Evolutionary conservation across 2,113 vertebrate species (phyloP), one percentile per base, ranked within the genome.

Genomic region (Proteles cristata): DNA sequence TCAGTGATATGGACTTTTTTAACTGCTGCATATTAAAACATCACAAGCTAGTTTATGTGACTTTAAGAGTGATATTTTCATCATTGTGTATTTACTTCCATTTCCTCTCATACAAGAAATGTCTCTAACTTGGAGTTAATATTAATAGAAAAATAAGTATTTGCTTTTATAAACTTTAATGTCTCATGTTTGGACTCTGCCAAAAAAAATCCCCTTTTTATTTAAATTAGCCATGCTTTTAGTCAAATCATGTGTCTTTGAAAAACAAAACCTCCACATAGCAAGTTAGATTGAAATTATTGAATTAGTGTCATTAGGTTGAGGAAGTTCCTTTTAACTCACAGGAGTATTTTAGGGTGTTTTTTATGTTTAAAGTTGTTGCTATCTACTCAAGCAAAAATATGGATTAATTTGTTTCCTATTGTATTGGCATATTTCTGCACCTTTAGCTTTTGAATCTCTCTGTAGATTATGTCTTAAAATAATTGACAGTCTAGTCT

Each of bases 131-230:
- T 28, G 25, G n/a, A 92, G 43, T 71, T 92, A 82, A 31, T 55
- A 61, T 88, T 61, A 89, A 39, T 5, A 21, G 55, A 58, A 92
- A 50, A 83, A 55, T 53, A 84, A 76, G 1, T 76, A 80, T 95
- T 95, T 96, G 74, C 74, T 89, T 85, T 96, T 90, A 48, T 73
- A 73, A 88, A 96, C n/a, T 58, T 74, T 28, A 14, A 35, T 55
- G 68, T 92, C 6, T 87, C 55, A 65, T n/a, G 4, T 69, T 74
- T 87, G n/a, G 74, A 89, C 26, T 66, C n/a, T 17, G 35, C n/a
- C 86, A 16, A 65, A 16, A 81, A 1, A 92, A 90, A 77, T 63
- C 16, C 5, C 11, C 50, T 15, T 45, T 63, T 82, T 65, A 50
- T 23, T 96, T 91, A 93, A 82, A 74, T 94, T 35, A 90, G 2